Evolutionary conservation across 1,140 invertebrate species (phyloP).

Genomic region (Drosophila tsacasi): DNA sequence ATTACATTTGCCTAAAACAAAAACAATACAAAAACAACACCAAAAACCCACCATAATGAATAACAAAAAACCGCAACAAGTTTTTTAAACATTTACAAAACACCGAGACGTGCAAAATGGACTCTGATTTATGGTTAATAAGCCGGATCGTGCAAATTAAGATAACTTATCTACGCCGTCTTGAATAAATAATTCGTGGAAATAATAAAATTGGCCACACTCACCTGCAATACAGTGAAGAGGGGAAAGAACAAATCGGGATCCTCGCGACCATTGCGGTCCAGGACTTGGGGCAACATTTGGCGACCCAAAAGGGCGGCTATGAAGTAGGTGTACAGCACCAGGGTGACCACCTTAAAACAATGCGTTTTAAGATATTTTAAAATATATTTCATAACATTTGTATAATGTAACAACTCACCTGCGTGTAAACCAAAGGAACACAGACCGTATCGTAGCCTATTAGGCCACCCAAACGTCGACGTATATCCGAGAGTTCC

Average conservation of each 20-base stretch:
- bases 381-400: background rate
- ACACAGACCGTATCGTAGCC: conserved; percentile 99
- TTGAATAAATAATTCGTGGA: conserved; percentile 18
- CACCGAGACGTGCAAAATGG: conserved; percentile 60
- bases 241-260: conserved; percentile 96
- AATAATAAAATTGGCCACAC: background rate
- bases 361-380: background rate
- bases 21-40: conserved; percentile 10
- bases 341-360: conserved; percentile 92
- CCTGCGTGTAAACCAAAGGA: conserved; percentile 99
- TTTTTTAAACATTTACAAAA: conserved; percentile 57
- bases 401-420: conserved; percentile 81
- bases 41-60: conserved; percentile 27
- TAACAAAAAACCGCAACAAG: conserved; percentile 42
- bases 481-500: conserved; percentile 93
- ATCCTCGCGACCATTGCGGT: conserved; percentile 87
- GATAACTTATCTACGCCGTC: conserved; percentile 33
- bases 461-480: conserved; percentile 92
- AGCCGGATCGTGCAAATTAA: conserved; percentile 67
- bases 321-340: conserved; percentile 96
- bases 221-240: conserved; percentile 95
- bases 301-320: conserved; percentile 94
- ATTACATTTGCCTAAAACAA: conserved; percentile 56
- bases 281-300: conserved; percentile 88
- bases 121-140: conserved; percentile 65